Base-by-base conservation (phyloP, 1,140 invertebrate genomes). In the Pseudomyrmex gracilis region DNA sequence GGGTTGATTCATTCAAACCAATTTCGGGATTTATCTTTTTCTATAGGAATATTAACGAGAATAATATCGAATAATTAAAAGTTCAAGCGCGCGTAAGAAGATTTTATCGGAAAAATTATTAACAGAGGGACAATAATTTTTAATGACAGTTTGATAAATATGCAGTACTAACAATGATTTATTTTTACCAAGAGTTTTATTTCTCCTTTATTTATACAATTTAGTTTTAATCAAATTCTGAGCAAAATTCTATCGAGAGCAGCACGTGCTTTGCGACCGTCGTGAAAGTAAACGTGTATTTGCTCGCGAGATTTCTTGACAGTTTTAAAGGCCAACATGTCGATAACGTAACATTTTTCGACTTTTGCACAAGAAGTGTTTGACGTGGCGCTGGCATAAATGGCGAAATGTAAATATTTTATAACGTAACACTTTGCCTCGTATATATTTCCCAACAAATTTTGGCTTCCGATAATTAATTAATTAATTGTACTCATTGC, bases 321-420 rank as follows among this genome's bases (percentile, higher is more conserved):
- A 58, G 20, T 22, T n/a, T 80, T 71, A 70, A 70, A 80, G 34
- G 7, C 10, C 53, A 43, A 58, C 76, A 78, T 47, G 20, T 78
- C 64, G 53, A 80, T 80, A 71, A 58, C 22, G 43, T n/a, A 60
- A 71, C 60, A 71, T 60, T 47, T 34, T 80, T 13, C 13, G 10
- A 20, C 2, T 70, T 47, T 67, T 47, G 53, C 45, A 57, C 34
- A 47, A 70, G 43, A 0, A 78, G 12, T 20, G 12, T 20, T n/a
- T 15, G 76, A 60, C 45, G 12, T 78, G 53, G 12, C 9, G 53
- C 13, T 58, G 76, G 60, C 20, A 20, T 34, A 71, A 60, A 71
- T 71, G 22, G 73, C 17, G 60, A 66, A 43, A 71, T 34, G 8
- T 43, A 17, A 51, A 20, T 20, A 15, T 58, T 58, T 43, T 58